Evolutionary conservation across 1,140 invertebrate genomes (phyloP).

Genomic region (Phocides pigmalion): DNA sequence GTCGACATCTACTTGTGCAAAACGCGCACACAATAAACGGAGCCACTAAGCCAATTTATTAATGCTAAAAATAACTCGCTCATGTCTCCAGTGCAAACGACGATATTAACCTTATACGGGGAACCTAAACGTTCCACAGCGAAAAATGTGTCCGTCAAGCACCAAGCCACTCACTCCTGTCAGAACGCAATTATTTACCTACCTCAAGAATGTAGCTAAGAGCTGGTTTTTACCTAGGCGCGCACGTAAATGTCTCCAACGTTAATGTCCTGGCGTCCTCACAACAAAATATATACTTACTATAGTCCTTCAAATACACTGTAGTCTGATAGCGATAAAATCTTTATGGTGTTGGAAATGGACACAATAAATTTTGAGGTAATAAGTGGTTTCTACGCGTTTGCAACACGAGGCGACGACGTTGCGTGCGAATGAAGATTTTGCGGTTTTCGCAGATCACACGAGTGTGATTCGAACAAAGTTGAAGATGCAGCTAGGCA

Average conservation of each 20-base stretch:
- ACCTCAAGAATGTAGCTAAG: constrained; percentile 50
- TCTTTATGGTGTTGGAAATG: constrained; percentile 39
- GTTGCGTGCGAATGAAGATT: constrained; percentile 63
- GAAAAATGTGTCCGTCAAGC: constrained; percentile 55
- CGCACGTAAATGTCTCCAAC: constrained; percentile 42
- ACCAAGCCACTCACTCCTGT: constrained; percentile 37
- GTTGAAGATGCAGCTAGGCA: constrained; percentile 32
- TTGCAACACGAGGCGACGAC: constrained; percentile 42
- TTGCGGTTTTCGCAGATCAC: constrained; percentile 65
- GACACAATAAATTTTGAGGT: constrained; percentile 41
- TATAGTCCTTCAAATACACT: constrained; percentile 45
- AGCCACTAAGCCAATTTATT: constrained; percentile 81
- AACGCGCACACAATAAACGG: constrained; percentile 73
- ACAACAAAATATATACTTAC: constrained; percentile 38
- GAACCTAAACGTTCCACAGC: constrained; percentile 59
- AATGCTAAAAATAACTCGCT: constrained; percentile 79
- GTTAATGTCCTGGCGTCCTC: constrained; percentile 27
- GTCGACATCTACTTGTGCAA: constrained; percentile 51
- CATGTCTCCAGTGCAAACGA: constrained; percentile 71
- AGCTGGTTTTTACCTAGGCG: constrained; percentile 46
- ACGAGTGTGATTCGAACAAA: constrained; percentile 36
- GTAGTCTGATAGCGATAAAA: constrained; percentile 43
- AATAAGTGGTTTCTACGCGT: constrained; percentile 52
- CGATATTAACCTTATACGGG: constrained; percentile 76
- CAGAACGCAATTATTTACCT: constrained; percentile 58